Conservation (phyloP, 2,888 invertebrate genomes). For the Spodoptera littoralis region DNA sequence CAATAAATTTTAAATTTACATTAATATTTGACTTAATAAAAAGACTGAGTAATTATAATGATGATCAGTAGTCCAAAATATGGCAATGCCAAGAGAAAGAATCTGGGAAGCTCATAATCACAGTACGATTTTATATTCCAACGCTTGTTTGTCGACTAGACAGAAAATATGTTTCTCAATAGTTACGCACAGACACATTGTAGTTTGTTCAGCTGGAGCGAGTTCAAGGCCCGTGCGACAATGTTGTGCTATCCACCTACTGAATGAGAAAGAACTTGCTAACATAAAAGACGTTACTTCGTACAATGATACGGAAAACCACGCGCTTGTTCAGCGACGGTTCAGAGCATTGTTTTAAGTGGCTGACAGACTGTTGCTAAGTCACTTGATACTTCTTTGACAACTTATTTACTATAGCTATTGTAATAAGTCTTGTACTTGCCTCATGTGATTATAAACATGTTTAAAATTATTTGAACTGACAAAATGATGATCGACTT, state of each 20-base stretch:
- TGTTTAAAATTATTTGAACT: too few species aligned
- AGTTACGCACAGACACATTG: slow-evolving; percentile 61
- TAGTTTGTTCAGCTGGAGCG: slow-evolving; percentile 76
- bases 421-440: background rate
- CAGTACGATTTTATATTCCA: slow-evolving; percentile 37
- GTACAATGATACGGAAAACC: slow-evolving; percentile 45
- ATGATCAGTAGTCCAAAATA: too few species aligned
- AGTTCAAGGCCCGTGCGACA: slow-evolving; percentile 83
- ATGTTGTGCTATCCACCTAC: slow-evolving; percentile 63
- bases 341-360: slow-evolving; percentile 28
- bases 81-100: background rate
- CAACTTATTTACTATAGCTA: background rate
- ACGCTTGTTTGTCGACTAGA: slow-evolving; percentile 50
- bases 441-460: too few species aligned
- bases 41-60: too few species aligned
- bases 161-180: slow-evolving; percentile 61
- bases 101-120: slow-evolving; percentile 32
- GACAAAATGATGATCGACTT: too few species aligned
- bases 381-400: slow-evolving; percentile 8
- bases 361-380: slow-evolving; percentile 17
- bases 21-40: background rate
- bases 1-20: background rate
- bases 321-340: slow-evolving; percentile 17
- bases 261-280: slow-evolving; percentile 62
- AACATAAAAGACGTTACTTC: slow-evolving; percentile 58